A percentile compares a stretch with the other conserved stretches of the same genome.
These are phyloP conservation scores for Drosophila repleta DNA, from an alignment of 1,140 invertebrate genomes.

Conservation along the genomic window DNA sequence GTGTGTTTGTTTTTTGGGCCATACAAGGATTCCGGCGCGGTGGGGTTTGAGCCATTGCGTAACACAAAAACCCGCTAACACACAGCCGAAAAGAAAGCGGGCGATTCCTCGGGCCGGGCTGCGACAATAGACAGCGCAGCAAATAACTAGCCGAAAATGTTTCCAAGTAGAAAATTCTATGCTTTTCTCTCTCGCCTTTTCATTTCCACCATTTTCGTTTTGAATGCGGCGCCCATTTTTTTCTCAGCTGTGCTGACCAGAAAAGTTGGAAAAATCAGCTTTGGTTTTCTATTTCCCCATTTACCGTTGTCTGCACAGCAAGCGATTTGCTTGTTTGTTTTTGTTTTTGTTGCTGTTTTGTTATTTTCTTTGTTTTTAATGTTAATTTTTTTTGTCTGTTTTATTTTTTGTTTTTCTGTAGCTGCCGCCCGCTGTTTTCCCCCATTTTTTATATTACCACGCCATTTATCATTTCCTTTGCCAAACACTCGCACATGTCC, in stretches of 20 bases:
- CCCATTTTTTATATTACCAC: slow-evolving; percentile 82
- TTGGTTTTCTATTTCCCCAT: slow-evolving; percentile 52
- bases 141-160: slow-evolving; percentile 60
- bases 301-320: slow-evolving; percentile 43
- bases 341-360: slow-evolving; percentile 26
- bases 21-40: slow-evolving; percentile 8
- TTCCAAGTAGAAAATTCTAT: slow-evolving; percentile 67
- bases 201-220: slow-evolving; percentile 58
- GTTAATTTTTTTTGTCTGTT: slow-evolving; percentile 42
- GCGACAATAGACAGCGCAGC: slow-evolving; percentile 28
- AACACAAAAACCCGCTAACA: slow-evolving; percentile 64
- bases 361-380: slow-evolving; percentile 41
- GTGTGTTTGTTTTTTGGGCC: slow-evolving; percentile 62
- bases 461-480: slow-evolving; percentile 80
- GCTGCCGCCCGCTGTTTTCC: slow-evolving; percentile 75
- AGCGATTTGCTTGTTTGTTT: slow-evolving; percentile 50
- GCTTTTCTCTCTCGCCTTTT: slow-evolving; percentile 31
- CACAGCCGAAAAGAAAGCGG: slow-evolving; percentile 40
- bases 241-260: slow-evolving; percentile 48
- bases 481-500: slow-evolving; percentile 60
- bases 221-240: slow-evolving; percentile 77
- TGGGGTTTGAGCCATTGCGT: slow-evolving; percentile 33
- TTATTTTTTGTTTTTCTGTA: slow-evolving; percentile 56
- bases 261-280: slow-evolving; percentile 63
- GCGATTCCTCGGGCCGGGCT: slow-evolving; percentile 12